Evolutionary conservation across 2,797 vertebrate genomes (phyloP).

Genomic region (Oryzias sinensis): DNA sequence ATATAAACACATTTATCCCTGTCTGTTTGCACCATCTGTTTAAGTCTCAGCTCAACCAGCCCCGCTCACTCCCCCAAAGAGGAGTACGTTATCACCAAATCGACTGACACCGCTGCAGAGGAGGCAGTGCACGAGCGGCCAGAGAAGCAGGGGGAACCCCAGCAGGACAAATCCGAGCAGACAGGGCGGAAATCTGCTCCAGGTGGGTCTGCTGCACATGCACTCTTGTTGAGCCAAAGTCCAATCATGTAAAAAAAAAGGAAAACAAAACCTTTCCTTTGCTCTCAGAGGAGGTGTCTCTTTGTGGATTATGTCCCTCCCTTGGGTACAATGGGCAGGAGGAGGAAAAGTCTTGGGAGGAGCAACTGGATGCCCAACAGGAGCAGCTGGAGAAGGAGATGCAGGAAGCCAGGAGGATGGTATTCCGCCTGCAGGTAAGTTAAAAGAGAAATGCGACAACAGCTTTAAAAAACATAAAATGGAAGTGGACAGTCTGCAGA

Average conservation of each 20-base stretch:
- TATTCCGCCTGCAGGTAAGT: slow-evolving; percentile 92
- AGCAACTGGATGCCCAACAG: slow-evolving; percentile 94
- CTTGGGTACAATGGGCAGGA: slow-evolving; percentile 69
- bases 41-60: slow-evolving; percentile 93
- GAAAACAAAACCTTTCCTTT: slow-evolving; percentile 1
- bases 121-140: slow-evolving; percentile 80
- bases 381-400: slow-evolving; percentile 97
- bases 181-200: slow-evolving; percentile 75
- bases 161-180: slow-evolving; percentile 80
- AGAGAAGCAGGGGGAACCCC: slow-evolving; percentile 81
- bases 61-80: slow-evolving; percentile 90
- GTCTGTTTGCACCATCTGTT: slow-evolving; percentile 62
- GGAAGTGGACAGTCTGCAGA: neutral
- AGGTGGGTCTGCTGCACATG: slow-evolving; percentile 69
- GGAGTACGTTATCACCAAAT: slow-evolving; percentile 83
- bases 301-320: slow-evolving; percentile 74
- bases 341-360: slow-evolving; percentile 89
- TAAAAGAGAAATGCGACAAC: slow-evolving; percentile 11
- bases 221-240: slow-evolving; percentile 18
- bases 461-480: slow-evolving; percentile 7
- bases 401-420: slow-evolving; percentile 98
- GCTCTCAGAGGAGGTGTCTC: slow-evolving; percentile 77
- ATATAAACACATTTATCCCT: slow-evolving; percentile 48
- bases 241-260: slow-evolving; percentile 4
- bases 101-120: slow-evolving; percentile 78